phyloP scores from a whole-genome alignment of 2,113 vertebrate genomes.

The Laticauda colubrina region DNA sequence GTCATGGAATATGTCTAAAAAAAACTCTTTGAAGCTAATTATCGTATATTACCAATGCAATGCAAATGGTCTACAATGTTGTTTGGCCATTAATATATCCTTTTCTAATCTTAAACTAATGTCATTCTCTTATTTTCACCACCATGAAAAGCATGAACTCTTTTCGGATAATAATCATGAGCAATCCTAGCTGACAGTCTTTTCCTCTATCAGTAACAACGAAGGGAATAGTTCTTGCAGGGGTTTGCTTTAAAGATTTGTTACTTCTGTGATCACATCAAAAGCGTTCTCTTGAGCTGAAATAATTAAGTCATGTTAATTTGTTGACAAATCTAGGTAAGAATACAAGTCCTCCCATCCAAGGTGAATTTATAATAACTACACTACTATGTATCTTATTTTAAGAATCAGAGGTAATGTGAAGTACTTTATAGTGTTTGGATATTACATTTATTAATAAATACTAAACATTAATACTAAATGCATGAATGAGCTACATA shows the following conservation, averaged over 20 bases:
- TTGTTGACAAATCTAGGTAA: background rate
- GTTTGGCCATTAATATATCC: background rate
- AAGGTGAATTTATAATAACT: background rate
- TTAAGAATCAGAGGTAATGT: background rate
- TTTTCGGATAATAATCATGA: background rate
- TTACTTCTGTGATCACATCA: background rate
- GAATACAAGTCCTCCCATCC: background rate
- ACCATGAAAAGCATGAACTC: background rate
- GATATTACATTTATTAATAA: background rate
- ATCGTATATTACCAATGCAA: background rate
- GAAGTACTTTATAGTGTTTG: background rate
- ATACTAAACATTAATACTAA: background rate
- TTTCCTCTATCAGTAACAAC: background rate
- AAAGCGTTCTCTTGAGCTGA: no score
- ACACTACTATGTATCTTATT: background rate
- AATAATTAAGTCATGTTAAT: background rate
- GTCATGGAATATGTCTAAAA: background rate
- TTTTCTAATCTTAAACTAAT: background rate
- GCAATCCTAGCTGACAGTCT: background rate
- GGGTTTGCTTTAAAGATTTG: background rate
- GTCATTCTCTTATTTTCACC: background rate
- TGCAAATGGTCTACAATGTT: background rate
- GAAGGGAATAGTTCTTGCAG: background rate
- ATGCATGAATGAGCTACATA: background rate
- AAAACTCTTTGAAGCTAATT: background rate